These are phyloP conservation scores for Leucozona laternaria DNA, from an alignment of 2,888 invertebrate species.

Conservation along the genomic window DNA sequence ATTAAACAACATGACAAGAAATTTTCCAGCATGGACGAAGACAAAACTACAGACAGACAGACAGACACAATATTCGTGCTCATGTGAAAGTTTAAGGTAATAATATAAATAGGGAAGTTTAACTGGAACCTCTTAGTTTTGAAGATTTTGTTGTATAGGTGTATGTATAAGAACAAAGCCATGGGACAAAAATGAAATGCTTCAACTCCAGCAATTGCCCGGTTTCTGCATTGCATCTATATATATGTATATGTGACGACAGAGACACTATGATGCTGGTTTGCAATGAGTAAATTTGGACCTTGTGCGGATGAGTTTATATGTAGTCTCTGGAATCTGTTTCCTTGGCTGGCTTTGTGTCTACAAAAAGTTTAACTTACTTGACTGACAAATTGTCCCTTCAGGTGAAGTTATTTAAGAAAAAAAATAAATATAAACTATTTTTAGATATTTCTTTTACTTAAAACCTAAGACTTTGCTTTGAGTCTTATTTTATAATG, in stretches of 20 bases:
- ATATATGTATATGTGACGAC: too few relatives aligned
- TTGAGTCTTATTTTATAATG: too few relatives aligned
- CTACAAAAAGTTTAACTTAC: conserved; percentile 34
- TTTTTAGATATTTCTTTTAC: not conserved
- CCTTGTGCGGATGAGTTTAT: not conserved
- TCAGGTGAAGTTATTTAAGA: conserved; percentile 8
- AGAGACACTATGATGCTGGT: conserved; percentile 12
- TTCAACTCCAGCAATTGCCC: conserved; percentile 23
- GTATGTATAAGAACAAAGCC: conserved; percentile 24
- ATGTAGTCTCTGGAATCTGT: not conserved
- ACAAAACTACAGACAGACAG: conserved; percentile 28
- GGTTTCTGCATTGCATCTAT: not conserved
- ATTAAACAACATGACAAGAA: conserved; percentile 36
- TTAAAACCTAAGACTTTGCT: not conserved
- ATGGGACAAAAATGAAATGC: conserved; percentile 7
- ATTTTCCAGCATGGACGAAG: conserved; percentile 26
- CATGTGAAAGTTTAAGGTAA: conserved; percentile 35
- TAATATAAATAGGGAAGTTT: conserved; percentile 56
- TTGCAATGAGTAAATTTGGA: not conserved
- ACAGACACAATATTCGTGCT: conserved; percentile 24
- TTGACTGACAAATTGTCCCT: conserved; percentile 42
- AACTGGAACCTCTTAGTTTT: conserved; percentile 13
- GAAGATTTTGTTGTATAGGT: conserved; percentile 54
- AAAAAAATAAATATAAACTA: not conserved
- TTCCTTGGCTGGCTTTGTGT: conserved; percentile 21